Conservation (phyloP, 2,113 vertebrate genomes). For the Trochalopteron elliotii region DNA sequence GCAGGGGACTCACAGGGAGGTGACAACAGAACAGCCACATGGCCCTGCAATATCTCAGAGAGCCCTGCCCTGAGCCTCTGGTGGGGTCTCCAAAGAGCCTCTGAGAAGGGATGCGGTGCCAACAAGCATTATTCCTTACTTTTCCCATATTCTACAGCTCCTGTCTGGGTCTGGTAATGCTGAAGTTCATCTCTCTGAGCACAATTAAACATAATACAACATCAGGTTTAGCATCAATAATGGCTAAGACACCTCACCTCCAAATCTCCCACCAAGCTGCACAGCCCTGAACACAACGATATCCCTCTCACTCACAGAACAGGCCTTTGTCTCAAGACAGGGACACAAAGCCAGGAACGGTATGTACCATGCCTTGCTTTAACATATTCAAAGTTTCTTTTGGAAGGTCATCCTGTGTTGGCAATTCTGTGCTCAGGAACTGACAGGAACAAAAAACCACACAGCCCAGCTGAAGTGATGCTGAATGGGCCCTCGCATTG, state of each 20-base stretch:
- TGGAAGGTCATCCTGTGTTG: not conserved
- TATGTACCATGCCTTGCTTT: not conserved
- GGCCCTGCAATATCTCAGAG: not conserved
- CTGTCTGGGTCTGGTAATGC: not conserved
- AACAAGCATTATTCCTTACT: not conserved
- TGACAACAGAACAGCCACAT: not conserved
- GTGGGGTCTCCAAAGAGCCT: not conserved
- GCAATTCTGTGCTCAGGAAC: not conserved
- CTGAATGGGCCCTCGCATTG: not conserved
- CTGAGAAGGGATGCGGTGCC: not conserved
- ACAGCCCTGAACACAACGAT: rapidly evolving
- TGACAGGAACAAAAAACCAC: not conserved
- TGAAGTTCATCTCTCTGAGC: not conserved
- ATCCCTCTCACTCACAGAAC: not conserved
- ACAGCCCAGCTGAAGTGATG: not conserved
- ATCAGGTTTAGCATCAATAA: not conserved
- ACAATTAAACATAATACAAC: not conserved
- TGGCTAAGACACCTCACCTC: not conserved
- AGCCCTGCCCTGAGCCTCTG: not conserved
- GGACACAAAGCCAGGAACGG: not conserved
- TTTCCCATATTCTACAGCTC: not conserved
- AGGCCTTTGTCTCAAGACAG: not conserved
- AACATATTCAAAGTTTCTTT: not conserved
- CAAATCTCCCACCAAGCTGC: not conserved
- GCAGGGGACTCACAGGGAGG: not conserved